Evolutionary conservation across 2,888 invertebrate species (phyloP).

Genomic region (Alentia gelatinosa): DNA sequence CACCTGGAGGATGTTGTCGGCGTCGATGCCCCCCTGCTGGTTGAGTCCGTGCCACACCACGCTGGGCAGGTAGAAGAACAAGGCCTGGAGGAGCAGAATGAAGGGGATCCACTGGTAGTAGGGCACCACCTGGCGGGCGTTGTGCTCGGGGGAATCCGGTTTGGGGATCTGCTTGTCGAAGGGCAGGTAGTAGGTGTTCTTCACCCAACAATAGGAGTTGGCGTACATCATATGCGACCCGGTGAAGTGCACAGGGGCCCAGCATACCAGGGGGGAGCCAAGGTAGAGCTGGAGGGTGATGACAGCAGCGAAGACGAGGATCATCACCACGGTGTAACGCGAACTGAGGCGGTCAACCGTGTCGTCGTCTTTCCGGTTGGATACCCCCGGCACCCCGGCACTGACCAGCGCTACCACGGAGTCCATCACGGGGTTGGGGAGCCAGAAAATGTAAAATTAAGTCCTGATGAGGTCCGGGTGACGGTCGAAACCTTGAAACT

Average conservation of each 20-base stretch:
- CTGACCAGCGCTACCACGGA: neutral
- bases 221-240: constrained; percentile 63
- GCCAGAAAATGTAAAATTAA: no score
- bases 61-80: constrained; percentile 77
- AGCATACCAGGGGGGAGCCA: constrained; percentile 66
- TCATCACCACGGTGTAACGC: constrained; percentile 52
- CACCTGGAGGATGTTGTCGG: constrained; percentile 58
- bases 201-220: constrained; percentile 68
- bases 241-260: constrained; percentile 67
- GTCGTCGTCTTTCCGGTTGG: constrained; percentile 45
- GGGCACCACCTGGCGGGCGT: constrained; percentile 67
- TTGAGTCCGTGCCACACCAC: constrained; percentile 74
- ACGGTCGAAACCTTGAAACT: no score
- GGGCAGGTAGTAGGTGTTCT: constrained; percentile 68
- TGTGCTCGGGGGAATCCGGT: constrained; percentile 31
- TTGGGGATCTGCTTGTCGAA: constrained; percentile 62
- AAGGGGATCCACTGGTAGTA: constrained; percentile 75
- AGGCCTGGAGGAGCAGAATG: constrained; percentile 77
- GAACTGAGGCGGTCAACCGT: constrained; percentile 49
- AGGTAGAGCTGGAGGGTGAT: constrained; percentile 59
- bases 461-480: no score
- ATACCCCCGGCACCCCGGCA: neutral
- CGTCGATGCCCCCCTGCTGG: constrained; percentile 61
- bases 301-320: constrained; percentile 49
- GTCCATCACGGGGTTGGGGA: neutral